Evolutionary conservation across 2,888 invertebrate genomes (phyloP).

Genomic region (Pristionchus maxplancki): DNA sequence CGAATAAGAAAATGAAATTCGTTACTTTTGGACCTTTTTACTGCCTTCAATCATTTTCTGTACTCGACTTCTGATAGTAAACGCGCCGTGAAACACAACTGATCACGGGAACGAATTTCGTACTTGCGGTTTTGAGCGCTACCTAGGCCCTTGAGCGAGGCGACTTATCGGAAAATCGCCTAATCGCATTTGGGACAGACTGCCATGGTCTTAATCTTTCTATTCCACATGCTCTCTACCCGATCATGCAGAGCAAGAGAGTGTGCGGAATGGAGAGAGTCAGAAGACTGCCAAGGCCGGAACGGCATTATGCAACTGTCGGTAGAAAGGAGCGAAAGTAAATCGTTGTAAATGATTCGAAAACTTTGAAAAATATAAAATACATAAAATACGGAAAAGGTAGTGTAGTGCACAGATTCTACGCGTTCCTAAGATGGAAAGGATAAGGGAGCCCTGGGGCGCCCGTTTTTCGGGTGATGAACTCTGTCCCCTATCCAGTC

Average conservation of each 20-base stretch:
- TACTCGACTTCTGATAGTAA: no score
- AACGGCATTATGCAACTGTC: conserved; percentile 33
- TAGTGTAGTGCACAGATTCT: not conserved
- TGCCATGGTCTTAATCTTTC: no score
- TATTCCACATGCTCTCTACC: no score
- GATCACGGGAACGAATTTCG: no score
- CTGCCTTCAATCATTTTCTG: no score
- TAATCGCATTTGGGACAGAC: conserved; percentile 28
- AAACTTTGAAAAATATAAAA: not conserved
- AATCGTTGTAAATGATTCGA: not conserved
- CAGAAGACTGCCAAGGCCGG: not conserved
- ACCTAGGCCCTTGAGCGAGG: no score
- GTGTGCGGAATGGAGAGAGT: no score
- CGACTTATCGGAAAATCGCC: not conserved
- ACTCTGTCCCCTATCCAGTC: not conserved
- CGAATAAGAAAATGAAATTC: no score
- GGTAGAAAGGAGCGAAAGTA: not conserved
- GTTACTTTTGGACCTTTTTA: no score
- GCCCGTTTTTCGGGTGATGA: not conserved
- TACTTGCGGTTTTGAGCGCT: no score
- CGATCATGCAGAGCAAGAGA: no score
- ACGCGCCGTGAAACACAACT: no score
- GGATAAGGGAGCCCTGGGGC: not conserved
- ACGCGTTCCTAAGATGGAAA: not conserved
- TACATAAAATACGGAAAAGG: not conserved